These are phyloP conservation scores for Nycteola revayana DNA, from an alignment of 2,888 invertebrate genomes.

Conservation along the genomic window DNA sequence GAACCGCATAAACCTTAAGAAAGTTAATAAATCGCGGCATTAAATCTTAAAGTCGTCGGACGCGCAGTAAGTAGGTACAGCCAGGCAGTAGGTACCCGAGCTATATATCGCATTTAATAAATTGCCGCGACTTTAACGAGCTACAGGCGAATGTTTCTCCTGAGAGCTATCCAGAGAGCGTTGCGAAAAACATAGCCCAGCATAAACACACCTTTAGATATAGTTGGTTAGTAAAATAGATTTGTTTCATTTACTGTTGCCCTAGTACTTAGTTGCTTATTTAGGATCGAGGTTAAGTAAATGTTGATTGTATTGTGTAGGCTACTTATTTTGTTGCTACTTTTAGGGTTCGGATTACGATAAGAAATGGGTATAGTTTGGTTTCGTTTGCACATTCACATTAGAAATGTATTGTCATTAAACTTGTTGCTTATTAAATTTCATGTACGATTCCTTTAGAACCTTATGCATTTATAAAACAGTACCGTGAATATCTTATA, in stretches of 20 bases:
- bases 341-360: too few species aligned
- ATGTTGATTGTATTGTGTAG: too few species aligned
- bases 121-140: conserved; percentile 47
- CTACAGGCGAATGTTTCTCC: conserved; percentile 46
- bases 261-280: conserved; percentile 19
- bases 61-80: conserved; percentile 3
- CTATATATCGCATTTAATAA: conserved; percentile 51
- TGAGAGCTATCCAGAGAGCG: conserved; percentile 40
- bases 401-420: too few species aligned
- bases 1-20: conserved; percentile 13
- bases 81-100: conserved; percentile 6
- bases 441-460: too few species aligned
- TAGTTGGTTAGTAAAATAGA: conserved; percentile 16
- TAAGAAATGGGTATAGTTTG: too few species aligned
- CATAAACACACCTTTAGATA: conserved; percentile 26
- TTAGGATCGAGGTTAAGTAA: too few species aligned
- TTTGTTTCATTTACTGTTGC: conserved; percentile 13
- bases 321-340: too few species aligned
- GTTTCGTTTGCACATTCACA: too few species aligned
- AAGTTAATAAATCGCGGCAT: conserved; percentile 25
- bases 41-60: conserved; percentile 30
- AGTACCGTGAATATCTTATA: too few species aligned
- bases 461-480: too few species aligned
- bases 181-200: conserved; percentile 26
- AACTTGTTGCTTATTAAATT: too few species aligned